Conservation (phyloP, 2,797 vertebrate genomes). For the Simalia tracyae region DNA sequence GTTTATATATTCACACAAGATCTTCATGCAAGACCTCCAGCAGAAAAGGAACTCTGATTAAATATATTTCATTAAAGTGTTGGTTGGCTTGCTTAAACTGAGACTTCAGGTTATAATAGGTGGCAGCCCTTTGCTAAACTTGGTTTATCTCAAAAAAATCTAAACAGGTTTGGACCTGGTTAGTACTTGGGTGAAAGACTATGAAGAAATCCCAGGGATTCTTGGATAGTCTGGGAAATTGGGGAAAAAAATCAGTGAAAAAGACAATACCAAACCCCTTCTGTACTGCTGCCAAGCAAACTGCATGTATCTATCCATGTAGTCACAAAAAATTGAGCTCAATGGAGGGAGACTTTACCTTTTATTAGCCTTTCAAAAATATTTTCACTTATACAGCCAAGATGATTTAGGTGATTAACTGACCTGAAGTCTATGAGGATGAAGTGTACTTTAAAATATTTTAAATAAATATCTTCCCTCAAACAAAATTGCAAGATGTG, state of each 20-base stretch:
- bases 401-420: not conserved
- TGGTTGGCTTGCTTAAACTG: not conserved
- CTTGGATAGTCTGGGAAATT: not conserved
- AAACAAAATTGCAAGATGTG: slow-evolving; percentile 29
- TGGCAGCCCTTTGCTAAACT: not conserved
- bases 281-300: not conserved
- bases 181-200: not conserved
- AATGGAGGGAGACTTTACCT: not conserved
- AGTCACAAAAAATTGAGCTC: not conserved
- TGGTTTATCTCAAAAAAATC: not conserved
- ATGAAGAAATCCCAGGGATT: not conserved
- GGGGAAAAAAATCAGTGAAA: not conserved
- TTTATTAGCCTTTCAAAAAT: not conserved
- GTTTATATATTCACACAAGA: not conserved
- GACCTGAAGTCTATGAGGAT: not conserved
- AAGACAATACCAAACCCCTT: not conserved
- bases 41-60: not conserved
- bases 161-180: not conserved
- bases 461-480: not conserved
- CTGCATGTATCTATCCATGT: not conserved
- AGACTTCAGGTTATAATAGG: not conserved
- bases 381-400: not conserved
- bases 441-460: not conserved
- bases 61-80: not conserved
- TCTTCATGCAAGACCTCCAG: not conserved